phyloP scores from a whole-genome alignment of 2,113 vertebrate genomes.

The Camelus dromedarius region DNA sequence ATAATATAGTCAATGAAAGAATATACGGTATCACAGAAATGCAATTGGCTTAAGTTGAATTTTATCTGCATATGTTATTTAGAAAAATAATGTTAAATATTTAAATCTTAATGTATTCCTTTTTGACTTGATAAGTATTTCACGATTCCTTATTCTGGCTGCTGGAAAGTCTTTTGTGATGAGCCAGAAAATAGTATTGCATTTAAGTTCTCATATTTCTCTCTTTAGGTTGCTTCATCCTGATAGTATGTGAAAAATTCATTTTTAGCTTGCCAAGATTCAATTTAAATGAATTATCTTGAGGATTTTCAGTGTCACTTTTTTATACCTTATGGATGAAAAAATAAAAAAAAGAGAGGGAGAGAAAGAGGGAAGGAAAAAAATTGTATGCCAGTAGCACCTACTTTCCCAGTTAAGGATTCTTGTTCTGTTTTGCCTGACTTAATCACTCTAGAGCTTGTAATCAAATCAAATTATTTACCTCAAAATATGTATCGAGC shows the following conservation, averaged over 20 bases:
- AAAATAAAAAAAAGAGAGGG: neutral
- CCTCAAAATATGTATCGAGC: neutral
- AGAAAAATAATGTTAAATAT: constrained; percentile 49
- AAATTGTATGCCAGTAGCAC: neutral
- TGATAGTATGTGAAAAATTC: constrained; percentile 41
- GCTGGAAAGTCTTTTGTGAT: constrained; percentile 30
- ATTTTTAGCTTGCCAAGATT: constrained; percentile 31
- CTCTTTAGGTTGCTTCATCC: neutral
- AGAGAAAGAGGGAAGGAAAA: neutral
- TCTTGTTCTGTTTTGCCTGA: neutral
- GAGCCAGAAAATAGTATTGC: neutral
- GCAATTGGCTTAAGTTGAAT: neutral
- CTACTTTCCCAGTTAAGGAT: constrained; percentile 13
- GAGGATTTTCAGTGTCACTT: neutral
- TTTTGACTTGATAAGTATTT: neutral
- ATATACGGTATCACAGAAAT: neutral
- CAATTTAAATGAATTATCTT: constrained; percentile 66
- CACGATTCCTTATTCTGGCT: neutral
- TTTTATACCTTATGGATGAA: neutral
- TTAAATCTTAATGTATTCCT: constrained; percentile 8
- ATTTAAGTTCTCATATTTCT: constrained; percentile 36
- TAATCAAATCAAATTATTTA: neutral
- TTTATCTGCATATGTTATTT: constrained; percentile 9
- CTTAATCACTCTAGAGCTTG: neutral
- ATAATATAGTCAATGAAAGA: neutral